Evolutionary conservation across 2,888 invertebrate genomes (phyloP), one percentile per base, ranked within the genome.

Genomic region (Apamea epomidion): DNA sequence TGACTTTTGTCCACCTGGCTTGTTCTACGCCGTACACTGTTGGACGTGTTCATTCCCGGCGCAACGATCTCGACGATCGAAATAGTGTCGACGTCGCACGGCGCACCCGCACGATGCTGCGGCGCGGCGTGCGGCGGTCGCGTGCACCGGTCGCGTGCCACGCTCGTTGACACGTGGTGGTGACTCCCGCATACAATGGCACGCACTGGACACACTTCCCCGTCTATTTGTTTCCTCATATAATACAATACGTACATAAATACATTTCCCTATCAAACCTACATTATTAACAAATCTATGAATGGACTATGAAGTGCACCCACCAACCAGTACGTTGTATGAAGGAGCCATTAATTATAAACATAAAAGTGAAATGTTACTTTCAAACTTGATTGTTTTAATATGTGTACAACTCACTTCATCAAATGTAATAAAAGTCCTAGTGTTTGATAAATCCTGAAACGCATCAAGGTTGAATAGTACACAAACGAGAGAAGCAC

Each of bases 401-500:
- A 32, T 48, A 5, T 32, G 2, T 71, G 14, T 32, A n/a, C n/a
- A 1, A 45, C 42, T 69, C 32, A 32, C 45, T 18, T 25, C 2
- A 70, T n/a, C 7, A 48, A 51, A 18, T 48, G 25, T 32, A 25
- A 32, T 25, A 25, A 21, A 21, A 42, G 12, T 32, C n/a, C 10
- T 8, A 69, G 45, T 69, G 12, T 62, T 45, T 37, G 16, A n/a
- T 29, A 29, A 72, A 7, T 29, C n/a, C 45, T 69, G 8, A 37
- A 69, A 45, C 16, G 4, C 18, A 74, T 84, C 81, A 79, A 82
- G 74, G 54, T 86, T 78, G 74, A 82, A 81, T 21, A 69, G 68
- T 70, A 37, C 37, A 25, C 29, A 32, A 77, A 76, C 32, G 18
- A 74, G 69, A 48, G 14, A 37, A 54, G 7, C 48, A 78, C 67